Percentiles rank a stretch among this genome's conserved stretches.
These are phyloP conservation scores for Oriolus oriolus DNA, from an alignment of 2,113 vertebrate genomes.

Conservation along the genomic window DNA sequence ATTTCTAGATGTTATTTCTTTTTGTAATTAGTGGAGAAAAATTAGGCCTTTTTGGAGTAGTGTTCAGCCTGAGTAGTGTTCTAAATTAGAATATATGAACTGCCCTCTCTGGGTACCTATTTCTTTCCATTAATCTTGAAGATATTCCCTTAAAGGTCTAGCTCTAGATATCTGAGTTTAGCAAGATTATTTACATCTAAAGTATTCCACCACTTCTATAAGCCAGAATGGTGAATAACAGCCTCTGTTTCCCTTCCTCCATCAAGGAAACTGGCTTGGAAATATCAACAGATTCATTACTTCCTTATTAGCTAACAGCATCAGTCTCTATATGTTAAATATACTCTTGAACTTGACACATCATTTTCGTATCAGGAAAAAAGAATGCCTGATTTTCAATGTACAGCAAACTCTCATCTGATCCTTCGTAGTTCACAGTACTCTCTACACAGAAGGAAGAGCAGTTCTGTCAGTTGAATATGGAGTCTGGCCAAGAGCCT, in stretches of 20 bases:
- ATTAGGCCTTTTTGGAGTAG: not conserved
- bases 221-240: not conserved
- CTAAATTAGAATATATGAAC: not conserved
- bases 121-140: not conserved
- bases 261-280: not conserved
- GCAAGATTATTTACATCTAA: not conserved
- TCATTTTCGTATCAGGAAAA: not conserved
- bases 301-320: not conserved
- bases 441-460: not conserved
- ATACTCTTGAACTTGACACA: not conserved
- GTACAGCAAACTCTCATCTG: not conserved
- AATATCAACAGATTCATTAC: not conserved
- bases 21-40: not conserved
- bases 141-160: not conserved
- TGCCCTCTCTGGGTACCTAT: not conserved
- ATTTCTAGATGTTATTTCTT: not conserved
- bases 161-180: not conserved
- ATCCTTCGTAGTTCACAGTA: not conserved
- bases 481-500: not conserved
- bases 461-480: not conserved
- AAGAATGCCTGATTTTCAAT: not conserved
- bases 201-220: not conserved
- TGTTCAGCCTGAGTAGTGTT: not conserved
- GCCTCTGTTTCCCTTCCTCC: not conserved
- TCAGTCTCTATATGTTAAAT: not conserved